phyloP scores from a whole-genome alignment of 35 echinoderm and acorn worm genomes.

The Heliocidaris tuberculata region DNA sequence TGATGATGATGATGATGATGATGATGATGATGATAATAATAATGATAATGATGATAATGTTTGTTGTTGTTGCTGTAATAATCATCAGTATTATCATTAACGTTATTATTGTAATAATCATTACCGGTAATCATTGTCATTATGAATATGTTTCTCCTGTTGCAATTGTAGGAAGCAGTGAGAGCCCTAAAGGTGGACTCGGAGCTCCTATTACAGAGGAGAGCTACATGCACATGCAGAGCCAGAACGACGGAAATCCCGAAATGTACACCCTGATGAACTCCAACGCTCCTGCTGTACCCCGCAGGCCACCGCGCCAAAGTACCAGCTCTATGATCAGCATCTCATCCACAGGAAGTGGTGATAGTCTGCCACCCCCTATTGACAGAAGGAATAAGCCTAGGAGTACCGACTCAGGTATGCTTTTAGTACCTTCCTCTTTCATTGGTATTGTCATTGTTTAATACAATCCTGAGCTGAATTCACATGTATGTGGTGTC shows the following conservation, averaged over 20 bases:
- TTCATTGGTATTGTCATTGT: too few species aligned
- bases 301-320: background rate
- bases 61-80: too few species aligned
- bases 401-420: constrained; percentile 38
- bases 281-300: background rate
- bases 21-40: too few species aligned
- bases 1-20: too few species aligned
- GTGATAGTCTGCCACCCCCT: constrained; percentile 44
- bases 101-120: too few species aligned
- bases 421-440: background rate
- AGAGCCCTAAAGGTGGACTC: background rate
- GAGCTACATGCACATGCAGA: constrained; percentile 64
- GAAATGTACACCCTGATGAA: constrained; percentile 36
- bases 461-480: background rate
- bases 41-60: too few species aligned
- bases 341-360: constrained; percentile 25
- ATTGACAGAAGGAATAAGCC: constrained; percentile 60
- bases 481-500: background rate
- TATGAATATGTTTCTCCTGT: background rate
- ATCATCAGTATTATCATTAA: too few species aligned
- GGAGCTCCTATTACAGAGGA: constrained; percentile 34
- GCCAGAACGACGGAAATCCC: constrained; percentile 35
- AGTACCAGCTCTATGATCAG: constrained; percentile 49
- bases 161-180: constrained; percentile 18
- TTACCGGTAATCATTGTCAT: too few species aligned